These are phyloP conservation scores for Acrobasis suavella DNA, from an alignment of 2,888 invertebrate genomes.

Conservation along the genomic window DNA sequence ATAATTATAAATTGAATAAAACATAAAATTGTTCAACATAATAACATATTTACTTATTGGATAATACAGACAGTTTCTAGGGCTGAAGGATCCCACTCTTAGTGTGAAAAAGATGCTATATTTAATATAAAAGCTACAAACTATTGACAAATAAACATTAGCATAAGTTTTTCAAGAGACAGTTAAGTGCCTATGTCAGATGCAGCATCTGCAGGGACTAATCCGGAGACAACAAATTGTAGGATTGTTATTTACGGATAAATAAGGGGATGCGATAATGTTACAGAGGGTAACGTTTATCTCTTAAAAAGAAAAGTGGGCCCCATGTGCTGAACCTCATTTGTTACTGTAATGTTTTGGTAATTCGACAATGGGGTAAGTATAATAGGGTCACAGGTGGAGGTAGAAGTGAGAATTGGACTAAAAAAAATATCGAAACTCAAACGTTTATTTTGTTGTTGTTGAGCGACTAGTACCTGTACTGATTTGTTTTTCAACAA, in stretches of 20 bases:
- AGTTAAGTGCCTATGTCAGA: not conserved
- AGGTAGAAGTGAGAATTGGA: not conserved
- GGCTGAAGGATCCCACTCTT: no score
- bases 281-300: not conserved
- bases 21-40: no score
- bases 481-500: no score
- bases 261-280: constrained; percentile 8
- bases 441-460: no score
- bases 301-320: constrained; percentile 26
- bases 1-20: no score
- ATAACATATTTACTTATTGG: no score
- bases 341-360: constrained; percentile 16
- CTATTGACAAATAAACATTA: not conserved
- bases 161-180: not conserved
- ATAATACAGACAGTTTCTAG: no score
- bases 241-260: not conserved
- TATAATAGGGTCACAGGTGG: not conserved
- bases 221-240: constrained; percentile 17
- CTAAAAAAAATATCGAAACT: no score
- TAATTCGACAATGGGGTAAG: constrained; percentile 15
- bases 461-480: no score
- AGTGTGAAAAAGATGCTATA: no score
- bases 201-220: not conserved
- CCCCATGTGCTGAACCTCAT: constrained; percentile 38
- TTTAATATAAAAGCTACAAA: no score